Conservation (phyloP, 2,888 invertebrate genomes). For the Luperina testacea region DNA sequence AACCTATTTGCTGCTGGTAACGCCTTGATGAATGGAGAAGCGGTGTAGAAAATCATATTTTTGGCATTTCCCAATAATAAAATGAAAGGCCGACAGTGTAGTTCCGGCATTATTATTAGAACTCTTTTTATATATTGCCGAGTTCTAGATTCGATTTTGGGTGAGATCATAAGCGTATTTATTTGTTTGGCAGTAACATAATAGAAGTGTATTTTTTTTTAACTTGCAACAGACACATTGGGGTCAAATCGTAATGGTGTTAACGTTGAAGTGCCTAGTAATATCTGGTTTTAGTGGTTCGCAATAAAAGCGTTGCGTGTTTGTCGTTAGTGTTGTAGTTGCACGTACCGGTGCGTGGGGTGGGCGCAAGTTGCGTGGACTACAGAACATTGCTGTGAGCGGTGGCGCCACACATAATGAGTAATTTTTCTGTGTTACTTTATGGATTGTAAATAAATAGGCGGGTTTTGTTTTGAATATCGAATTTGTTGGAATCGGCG, state of each 20-base stretch:
- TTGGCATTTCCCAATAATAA: conserved; percentile 49
- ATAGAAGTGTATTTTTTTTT: conserved; percentile 48
- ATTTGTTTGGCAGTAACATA: conserved; percentile 50
- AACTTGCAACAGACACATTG: conserved; percentile 47
- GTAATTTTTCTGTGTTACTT: conserved; percentile 18
- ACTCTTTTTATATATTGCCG: conserved; percentile 45
- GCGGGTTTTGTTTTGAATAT: conserved; percentile 27
- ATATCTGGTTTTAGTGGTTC: conserved; percentile 49
- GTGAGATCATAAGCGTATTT: conserved; percentile 61
- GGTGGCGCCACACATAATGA: conserved; percentile 49
- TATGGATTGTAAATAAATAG: conserved; percentile 46
- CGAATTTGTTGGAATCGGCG: background rate
- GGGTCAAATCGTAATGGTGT: conserved; percentile 58
- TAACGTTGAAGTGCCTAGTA: conserved; percentile 49
- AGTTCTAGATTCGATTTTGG: conserved; percentile 57
- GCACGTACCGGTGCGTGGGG: conserved; percentile 54
- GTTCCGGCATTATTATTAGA: conserved; percentile 56
- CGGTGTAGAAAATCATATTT: conserved; percentile 36
- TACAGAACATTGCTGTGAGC: conserved; percentile 12
- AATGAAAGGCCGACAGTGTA: conserved; percentile 48
- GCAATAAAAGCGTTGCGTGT: conserved; percentile 56
- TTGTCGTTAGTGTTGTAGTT: conserved; percentile 56
- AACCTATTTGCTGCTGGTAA: conserved; percentile 54
- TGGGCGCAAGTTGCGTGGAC: conserved; percentile 54
- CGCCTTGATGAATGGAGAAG: conserved; percentile 53